Evolutionary conservation across 2,888 invertebrate species (phyloP).

Genomic region (Coleophora deauratella): DNA sequence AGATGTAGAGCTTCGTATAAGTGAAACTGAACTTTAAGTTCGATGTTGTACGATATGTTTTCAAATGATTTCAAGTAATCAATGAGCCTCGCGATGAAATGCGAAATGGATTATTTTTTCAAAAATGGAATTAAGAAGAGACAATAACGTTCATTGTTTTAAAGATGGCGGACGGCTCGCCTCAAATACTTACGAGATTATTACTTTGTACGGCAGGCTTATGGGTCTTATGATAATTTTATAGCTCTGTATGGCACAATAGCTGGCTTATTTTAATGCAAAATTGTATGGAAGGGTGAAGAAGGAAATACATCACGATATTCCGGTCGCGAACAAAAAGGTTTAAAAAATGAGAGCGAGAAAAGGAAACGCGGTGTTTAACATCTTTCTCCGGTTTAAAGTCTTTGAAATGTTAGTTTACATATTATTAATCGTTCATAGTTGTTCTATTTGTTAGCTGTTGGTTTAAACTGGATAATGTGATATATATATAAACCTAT

Average conservation of each 20-base stretch:
- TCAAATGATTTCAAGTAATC: constrained; percentile 31
- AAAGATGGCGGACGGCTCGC: constrained; percentile 64
- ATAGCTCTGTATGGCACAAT: constrained; percentile 48
- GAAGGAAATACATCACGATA: constrained; percentile 45
- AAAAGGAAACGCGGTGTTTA: constrained; percentile 41
- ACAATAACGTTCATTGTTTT: constrained; percentile 73
- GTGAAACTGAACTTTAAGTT: constrained; percentile 29
- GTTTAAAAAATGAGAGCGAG: constrained; percentile 24
- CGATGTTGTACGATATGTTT: constrained; percentile 25
- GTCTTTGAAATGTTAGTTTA: constrained; percentile 3
- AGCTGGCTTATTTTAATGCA: constrained; percentile 42
- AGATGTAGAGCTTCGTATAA: constrained; percentile 37
- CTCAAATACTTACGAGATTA: constrained; percentile 57
- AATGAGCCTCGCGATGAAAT: constrained; percentile 65
- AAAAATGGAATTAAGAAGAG: constrained; percentile 74
- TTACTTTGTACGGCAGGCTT: constrained; percentile 45
- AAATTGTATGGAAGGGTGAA: constrained; percentile 34
- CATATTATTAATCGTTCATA: no score
- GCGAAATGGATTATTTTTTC: constrained; percentile 73
- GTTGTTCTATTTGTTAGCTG: no score
- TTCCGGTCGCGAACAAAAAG: constrained; percentile 37
- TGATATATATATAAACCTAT: no score
- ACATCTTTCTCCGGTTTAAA: constrained; percentile 24
- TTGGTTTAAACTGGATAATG: no score
- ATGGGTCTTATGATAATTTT: constrained; percentile 55